phyloP scores from a whole-genome alignment of 2,113 vertebrate species.

The Guaruba guarouba region DNA sequence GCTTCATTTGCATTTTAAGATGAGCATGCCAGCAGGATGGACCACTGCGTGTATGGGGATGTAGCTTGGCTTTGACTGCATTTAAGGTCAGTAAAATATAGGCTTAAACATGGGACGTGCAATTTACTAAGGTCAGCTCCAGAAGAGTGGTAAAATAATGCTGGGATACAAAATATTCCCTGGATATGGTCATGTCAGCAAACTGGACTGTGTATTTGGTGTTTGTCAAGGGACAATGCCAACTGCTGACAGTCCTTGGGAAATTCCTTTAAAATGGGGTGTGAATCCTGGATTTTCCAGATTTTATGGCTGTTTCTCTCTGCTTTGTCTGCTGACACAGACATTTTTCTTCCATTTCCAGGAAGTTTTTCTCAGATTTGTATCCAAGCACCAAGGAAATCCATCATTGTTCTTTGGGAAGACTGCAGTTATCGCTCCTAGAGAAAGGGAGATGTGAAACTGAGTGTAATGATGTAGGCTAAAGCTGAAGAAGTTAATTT shows the following conservation, averaged over 20 bases:
- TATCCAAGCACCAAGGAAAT: not conserved
- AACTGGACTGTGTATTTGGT: not conserved
- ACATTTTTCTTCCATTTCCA: not conserved
- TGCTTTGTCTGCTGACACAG: not conserved
- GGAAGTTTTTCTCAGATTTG: not conserved
- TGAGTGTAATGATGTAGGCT: not conserved
- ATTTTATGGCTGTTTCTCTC: not conserved
- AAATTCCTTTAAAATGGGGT: not conserved
- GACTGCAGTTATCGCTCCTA: not conserved
- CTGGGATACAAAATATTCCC: not conserved
- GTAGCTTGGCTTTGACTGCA: not conserved
- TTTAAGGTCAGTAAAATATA: not conserved
- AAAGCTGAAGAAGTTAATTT: not conserved
- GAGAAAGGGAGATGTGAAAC: not conserved
- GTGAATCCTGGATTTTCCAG: not conserved
- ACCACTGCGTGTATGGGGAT: fast-evolving
- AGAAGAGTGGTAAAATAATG: not conserved
- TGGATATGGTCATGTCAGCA: not conserved
- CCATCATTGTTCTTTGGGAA: not conserved
- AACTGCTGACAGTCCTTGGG: not conserved
- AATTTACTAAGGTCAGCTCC: not conserved
- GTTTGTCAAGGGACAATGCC: not conserved
- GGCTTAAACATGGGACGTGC: not conserved
- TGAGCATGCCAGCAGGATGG: not conserved
- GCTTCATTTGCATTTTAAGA: not conserved